Evolutionary conservation across 2,113 vertebrate genomes (phyloP).

Genomic region (Smithornis capensis): DNA sequence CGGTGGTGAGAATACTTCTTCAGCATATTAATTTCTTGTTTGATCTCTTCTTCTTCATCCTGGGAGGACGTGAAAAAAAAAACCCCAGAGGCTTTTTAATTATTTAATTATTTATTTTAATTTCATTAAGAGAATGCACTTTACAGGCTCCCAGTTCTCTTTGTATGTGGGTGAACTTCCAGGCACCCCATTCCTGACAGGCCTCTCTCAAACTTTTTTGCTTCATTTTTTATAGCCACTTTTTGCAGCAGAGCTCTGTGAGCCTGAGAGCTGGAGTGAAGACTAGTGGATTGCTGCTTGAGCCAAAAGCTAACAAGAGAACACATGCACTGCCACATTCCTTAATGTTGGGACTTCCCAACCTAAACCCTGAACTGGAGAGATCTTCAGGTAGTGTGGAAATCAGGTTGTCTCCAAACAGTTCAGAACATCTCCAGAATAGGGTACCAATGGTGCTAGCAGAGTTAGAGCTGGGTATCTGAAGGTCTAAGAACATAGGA

Average conservation of each 20-base stretch:
- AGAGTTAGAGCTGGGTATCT: not conserved
- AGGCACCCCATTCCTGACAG: not conserved
- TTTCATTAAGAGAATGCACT: not conserved
- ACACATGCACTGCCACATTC: not conserved
- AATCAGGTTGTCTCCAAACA: not conserved
- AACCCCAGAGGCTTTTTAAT: not conserved
- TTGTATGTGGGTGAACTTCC: fast-evolving
- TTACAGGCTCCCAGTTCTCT: not conserved
- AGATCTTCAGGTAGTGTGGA: not conserved
- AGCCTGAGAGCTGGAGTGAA: not conserved
- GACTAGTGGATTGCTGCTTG: not conserved
- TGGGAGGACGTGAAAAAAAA: constrained; percentile 38
- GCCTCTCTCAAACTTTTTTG: not conserved
- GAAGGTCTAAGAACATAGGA: fast-evolving
- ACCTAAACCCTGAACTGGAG: not conserved
- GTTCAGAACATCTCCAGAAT: not conserved
- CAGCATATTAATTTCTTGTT: constrained; percentile 98
- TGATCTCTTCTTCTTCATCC: constrained; percentile 99
- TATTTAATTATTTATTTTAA: too few species aligned
- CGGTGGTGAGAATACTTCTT: constrained; percentile 99
- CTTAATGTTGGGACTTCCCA: too few species aligned
- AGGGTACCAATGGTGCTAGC: not conserved
- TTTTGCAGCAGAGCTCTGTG: not conserved
- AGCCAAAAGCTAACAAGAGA: not conserved
- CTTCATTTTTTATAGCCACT: not conserved